Conservation (phyloP, 2,888 invertebrate species). For the Lithosia quadra region DNA sequence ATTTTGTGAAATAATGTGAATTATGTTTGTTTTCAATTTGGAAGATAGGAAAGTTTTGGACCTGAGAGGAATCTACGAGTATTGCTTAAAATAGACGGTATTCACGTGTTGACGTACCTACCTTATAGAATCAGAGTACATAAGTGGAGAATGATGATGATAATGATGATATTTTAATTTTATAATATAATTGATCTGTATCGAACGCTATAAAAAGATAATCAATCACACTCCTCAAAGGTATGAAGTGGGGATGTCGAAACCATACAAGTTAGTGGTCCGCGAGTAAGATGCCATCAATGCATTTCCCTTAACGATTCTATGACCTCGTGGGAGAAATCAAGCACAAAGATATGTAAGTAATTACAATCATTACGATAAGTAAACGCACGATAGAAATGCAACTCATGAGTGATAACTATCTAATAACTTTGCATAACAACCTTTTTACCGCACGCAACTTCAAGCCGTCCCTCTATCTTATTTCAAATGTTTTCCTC, state of each 20-base stretch:
- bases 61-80: too few species aligned
- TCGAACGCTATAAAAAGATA: background rate
- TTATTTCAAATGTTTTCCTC: conserved; percentile 37
- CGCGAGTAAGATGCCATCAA: background rate
- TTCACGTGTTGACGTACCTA: too few species aligned
- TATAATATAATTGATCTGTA: background rate
- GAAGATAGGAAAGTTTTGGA: background rate
- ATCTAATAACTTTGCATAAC: conserved; percentile 48
- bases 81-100: too few species aligned
- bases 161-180: background rate
- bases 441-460: conserved; percentile 33
- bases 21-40: too few species aligned
- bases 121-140: background rate
- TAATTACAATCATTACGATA: conserved; percentile 24
- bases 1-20: too few species aligned
- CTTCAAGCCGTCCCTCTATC: conserved; percentile 30
- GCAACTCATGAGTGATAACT: conserved; percentile 44
- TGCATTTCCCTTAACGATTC: background rate
- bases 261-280: background rate
- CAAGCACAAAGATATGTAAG: background rate
- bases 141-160: background rate
- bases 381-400: conserved; percentile 24
- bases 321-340: conserved; percentile 1
- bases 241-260: background rate
- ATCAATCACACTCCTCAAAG: conserved; percentile 3